Percentiles rank a stretch among this genome's conserved stretches.
phyloP scores from a whole-genome alignment of 1,140 invertebrate species.

The Piezodorus guildinii region DNA sequence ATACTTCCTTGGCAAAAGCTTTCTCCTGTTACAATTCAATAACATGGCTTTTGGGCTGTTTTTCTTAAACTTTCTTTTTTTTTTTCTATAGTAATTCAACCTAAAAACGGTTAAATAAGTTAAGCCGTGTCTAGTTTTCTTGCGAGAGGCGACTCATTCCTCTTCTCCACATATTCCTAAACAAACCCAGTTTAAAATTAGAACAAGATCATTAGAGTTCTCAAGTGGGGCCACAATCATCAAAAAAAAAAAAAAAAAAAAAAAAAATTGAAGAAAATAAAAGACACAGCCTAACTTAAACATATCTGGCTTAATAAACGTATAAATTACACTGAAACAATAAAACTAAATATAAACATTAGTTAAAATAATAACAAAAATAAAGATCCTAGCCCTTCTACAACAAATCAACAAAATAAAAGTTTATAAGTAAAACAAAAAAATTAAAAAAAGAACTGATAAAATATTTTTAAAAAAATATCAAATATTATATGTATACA shows the following conservation, averaged over 20 bases:
- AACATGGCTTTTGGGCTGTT: too few relatives aligned
- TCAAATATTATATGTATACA: too few relatives aligned
- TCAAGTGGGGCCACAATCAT: neutral
- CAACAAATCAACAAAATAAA: too few relatives aligned
- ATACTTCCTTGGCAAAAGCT: neutral
- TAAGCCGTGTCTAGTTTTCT: conserved; percentile 14
- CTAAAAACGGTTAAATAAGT: conserved; percentile 4
- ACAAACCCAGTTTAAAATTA: conserved; percentile 2
- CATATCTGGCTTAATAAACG: too few relatives aligned
- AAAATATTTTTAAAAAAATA: too few relatives aligned
- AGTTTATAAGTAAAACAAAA: too few relatives aligned
- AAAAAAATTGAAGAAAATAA: neutral
- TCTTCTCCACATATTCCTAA: conserved; percentile 11
- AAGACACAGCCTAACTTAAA: conserved; percentile 13
- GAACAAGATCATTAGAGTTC: neutral
- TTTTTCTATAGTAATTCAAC: too few relatives aligned
- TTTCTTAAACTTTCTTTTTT: too few relatives aligned
- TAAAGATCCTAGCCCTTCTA: too few relatives aligned
- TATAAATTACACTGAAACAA: neutral
- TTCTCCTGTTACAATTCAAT: too few relatives aligned
- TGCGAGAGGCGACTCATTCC: conserved; percentile 1
- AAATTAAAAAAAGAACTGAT: too few relatives aligned
- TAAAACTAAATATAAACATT: neutral
- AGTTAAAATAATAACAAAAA: neutral
- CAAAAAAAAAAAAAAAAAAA: conserved; percentile 1